Conservation (phyloP, 2,797 vertebrate genomes). For the Mormyrus hasselquistii region DNA sequence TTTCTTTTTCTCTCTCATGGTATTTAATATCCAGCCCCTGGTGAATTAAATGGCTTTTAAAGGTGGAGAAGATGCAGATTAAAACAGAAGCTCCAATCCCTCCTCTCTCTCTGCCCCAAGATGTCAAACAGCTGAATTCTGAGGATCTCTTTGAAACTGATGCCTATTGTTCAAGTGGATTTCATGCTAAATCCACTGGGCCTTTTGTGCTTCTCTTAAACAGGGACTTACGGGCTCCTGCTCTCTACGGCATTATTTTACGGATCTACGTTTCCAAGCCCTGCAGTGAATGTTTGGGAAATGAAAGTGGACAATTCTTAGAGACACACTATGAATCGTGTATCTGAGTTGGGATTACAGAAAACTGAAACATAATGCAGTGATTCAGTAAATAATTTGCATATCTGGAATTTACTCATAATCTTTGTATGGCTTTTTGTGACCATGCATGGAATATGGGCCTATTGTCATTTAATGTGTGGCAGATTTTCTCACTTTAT, state of each 20-base stretch:
- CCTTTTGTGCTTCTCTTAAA: not conserved
- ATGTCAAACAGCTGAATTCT: not conserved
- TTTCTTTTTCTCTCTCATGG: not conserved
- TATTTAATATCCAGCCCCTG: not conserved
- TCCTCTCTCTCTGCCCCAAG: not conserved
- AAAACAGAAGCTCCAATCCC: not conserved
- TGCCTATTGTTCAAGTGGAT: slow-evolving; percentile 8
- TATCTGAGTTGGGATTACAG: not conserved
- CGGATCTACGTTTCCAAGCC: not conserved
- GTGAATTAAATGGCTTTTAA: not conserved
- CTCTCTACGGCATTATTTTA: not conserved
- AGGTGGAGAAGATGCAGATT: slow-evolving; percentile 10
- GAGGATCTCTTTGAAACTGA: not conserved
- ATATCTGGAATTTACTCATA: not conserved
- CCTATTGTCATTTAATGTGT: not conserved
- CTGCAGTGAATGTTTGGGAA: not conserved
- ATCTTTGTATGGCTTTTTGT: not conserved
- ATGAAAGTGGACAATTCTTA: not conserved
- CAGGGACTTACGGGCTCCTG: not conserved
- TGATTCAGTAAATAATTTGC: not conserved
- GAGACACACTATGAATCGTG: not conserved
- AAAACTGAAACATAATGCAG: not conserved
- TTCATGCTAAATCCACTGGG: not conserved
- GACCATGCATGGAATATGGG: not conserved
- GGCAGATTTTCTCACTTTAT: not conserved